Base-by-base conservation (phyloP, 2,888 invertebrate genomes). In the Phyto melanocephala region DNA sequence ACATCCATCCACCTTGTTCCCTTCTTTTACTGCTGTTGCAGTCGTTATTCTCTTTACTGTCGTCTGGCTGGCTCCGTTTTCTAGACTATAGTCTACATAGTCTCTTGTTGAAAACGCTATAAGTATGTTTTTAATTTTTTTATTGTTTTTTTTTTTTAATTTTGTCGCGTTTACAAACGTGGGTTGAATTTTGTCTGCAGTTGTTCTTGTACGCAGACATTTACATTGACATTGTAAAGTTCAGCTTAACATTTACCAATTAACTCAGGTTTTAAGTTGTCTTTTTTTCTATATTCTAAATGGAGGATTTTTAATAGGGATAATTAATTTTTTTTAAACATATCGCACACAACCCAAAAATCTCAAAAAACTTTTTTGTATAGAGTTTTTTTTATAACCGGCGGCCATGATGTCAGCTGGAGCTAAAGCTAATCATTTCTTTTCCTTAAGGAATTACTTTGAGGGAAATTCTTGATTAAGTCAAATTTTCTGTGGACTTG, bases 211-310 rank as follows among this genome's bases (percentile, higher is more conserved):
- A 72, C 63, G 75, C 75, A 63, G 72, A 52, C 65, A 65, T n/a
- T n/a, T 80, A 58, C 50, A 33, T 65, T 80, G 63, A 80, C 76
- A 76, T 71, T 80, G 80, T 17, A 76, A 80, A 70, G 68, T 75
- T 80, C 60, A 75, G 60, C 24, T 22, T 67, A 28, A 20, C 52
- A 40, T 67, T 62, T 35, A 58, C 11, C 52, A 52, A 45, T 56
- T 47, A 62, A 70, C 52, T 24, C 42, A 70, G 22, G 52, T 50
- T 71, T 40, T 2, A 60, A 40, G 22, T 50, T 33, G 10, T 33
- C 22, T 24, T 40, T 40, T 28, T 17, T 15, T 45, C 17, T 45
- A 45, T 45, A 6, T 15, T 42, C 42, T 7, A 65, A 35, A 45
- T 35, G 35, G 10, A 45, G 37, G 50, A 50, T 22, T 22, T 45